Evolutionary conservation across 2,113 vertebrate species (phyloP).

Genomic region (Suricata suricatta): DNA sequence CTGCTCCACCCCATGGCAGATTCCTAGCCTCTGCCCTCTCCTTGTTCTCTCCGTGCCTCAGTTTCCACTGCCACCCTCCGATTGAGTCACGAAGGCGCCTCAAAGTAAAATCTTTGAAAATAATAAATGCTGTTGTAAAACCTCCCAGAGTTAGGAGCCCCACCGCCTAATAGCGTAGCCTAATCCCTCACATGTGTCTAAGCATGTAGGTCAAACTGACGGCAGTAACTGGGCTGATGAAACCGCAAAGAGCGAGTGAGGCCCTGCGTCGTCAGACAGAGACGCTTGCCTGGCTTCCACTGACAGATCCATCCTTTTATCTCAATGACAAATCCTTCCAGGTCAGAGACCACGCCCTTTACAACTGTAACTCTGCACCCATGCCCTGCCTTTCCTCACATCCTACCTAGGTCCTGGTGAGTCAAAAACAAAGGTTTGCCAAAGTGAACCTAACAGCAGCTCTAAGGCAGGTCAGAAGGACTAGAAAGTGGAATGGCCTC

Average conservation of each 20-base stretch:
- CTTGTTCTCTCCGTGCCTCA: not conserved
- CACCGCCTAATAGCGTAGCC: not conserved
- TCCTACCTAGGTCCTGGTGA: not conserved
- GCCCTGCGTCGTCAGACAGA: not conserved
- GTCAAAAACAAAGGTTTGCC: not conserved
- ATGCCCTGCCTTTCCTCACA: not conserved
- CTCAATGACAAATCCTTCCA: not conserved
- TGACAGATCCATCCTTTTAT: not conserved
- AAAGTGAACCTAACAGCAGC: not conserved
- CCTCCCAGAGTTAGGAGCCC: not conserved
- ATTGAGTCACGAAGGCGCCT: too few species aligned
- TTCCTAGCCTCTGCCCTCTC: not conserved
- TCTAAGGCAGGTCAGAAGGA: not conserved
- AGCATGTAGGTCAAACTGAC: not conserved
- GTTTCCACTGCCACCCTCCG: not conserved
- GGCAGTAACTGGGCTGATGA: not conserved
- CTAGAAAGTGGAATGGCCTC: not conserved
- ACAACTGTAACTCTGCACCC: too few species aligned
- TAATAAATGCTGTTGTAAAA: not conserved
- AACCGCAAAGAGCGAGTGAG: not conserved
- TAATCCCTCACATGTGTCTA: not conserved
- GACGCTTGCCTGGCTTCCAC: not conserved
- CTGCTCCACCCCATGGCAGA: fast-evolving
- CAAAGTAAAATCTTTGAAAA: too few species aligned
- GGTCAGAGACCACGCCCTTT: not conserved